These are phyloP conservation scores for Ranitomeya variabilis DNA, from an alignment of 2,113 vertebrate genomes.

Conservation along the genomic window DNA sequence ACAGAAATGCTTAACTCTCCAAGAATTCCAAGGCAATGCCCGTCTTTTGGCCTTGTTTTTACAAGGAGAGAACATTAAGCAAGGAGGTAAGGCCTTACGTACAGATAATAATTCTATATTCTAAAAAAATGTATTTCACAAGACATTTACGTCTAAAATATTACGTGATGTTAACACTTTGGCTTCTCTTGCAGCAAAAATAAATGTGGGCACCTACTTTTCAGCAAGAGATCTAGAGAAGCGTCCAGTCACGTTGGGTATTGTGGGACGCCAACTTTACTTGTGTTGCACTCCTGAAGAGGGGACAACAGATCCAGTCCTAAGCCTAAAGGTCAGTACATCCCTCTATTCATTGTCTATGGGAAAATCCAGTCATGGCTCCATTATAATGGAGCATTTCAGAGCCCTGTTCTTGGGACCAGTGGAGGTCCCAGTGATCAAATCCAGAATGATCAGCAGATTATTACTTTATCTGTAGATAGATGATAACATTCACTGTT, in stretches of 20 bases:
- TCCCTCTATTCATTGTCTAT: too few species aligned
- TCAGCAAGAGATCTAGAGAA: not conserved
- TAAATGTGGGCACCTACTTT: conserved; percentile 18
- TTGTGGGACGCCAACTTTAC: conserved; percentile 15
- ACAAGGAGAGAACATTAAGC: not conserved
- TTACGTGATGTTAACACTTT: not conserved
- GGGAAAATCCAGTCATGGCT: too few species aligned
- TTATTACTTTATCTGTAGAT: too few species aligned
- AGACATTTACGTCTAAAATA: not conserved
- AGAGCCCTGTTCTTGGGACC: too few species aligned
- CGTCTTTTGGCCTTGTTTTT: conserved; percentile 16
- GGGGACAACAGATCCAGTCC: not conserved
- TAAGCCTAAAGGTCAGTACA: not conserved
- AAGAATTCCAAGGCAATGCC: not conserved
- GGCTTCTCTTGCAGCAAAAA: conserved; percentile 26
- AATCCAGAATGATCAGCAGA: too few species aligned
- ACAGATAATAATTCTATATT: not conserved
- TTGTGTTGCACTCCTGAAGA: conserved; percentile 9
- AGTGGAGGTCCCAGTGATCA: too few species aligned
- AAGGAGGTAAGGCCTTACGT: not conserved
- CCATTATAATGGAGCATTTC: too few species aligned
- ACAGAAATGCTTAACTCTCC: not conserved
- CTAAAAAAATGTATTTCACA: not conserved
- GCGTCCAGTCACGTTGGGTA: conserved; percentile 25
- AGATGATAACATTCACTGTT: too few species aligned